Evolutionary conservation across 2,113 vertebrate species (phyloP).

Genomic region (Chrysemys picta): DNA sequence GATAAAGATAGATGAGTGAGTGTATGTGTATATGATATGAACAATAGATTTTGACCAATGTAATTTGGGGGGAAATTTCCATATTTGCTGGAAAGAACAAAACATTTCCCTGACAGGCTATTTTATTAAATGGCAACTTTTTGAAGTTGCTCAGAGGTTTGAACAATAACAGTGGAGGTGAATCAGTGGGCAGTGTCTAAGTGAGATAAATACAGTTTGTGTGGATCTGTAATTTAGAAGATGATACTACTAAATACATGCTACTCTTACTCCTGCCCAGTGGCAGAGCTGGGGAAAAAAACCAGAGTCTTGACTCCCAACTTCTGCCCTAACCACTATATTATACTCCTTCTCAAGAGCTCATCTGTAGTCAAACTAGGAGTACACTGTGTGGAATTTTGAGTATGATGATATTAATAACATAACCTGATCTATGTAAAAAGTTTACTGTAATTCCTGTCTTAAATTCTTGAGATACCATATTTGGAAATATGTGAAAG

Average conservation of each 20-base stretch:
- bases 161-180: background rate
- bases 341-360: background rate
- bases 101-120: background rate
- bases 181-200: background rate
- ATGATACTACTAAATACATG: background rate
- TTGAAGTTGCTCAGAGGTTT: background rate
- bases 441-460: background rate
- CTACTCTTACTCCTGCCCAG: background rate
- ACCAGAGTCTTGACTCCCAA: background rate
- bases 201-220: slow-evolving; percentile 10
- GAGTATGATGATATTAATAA: background rate
- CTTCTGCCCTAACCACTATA: background rate
- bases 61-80: background rate
- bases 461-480: background rate
- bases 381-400: background rate
- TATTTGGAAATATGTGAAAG: background rate
- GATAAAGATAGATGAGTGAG: background rate
- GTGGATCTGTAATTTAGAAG: background rate
- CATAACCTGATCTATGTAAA: background rate
- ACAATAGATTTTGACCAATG: background rate
- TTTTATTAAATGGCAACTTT: background rate
- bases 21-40: background rate
- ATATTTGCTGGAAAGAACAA: background rate
- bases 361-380: background rate
- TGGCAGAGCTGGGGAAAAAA: background rate